Evolutionary conservation across 2,113 vertebrate genomes (phyloP), one percentile per base, ranked within the genome.

Genomic region (Pangasianodon hypophthalmus): DNA sequence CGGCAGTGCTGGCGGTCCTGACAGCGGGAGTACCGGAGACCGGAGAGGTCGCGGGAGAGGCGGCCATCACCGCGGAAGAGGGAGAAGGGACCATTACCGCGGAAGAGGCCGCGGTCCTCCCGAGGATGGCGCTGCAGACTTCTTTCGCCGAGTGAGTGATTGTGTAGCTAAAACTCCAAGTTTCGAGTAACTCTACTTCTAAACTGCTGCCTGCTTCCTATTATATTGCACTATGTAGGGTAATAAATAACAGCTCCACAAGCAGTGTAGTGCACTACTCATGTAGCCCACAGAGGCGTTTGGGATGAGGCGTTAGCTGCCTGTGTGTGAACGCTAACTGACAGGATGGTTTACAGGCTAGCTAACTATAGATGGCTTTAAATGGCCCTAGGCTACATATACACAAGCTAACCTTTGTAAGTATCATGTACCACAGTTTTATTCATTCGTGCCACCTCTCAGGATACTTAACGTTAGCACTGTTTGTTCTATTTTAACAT

Each of bases 31-130:
- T 16, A 77, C 60, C 19, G 88, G 92, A 52, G 95, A 94, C 9
- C 91, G 93, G 87, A 91, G 95, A 75, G 94, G 94, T 14, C 91
- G 95, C 88, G 95, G 95, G 44, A 92, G 96, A 91, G 95, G 95
- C 84, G 91, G 94, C 0, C 91, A 94, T 44, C 84, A 94, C 88
- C 94, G 95, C 1, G 93, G 95, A 81, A 92, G 95, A 29, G 93
- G 93, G 0, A 96, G 91, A 87, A 93, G 95, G 85, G 95, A 96
- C 79, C 92, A 95, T 90, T 71, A 95, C 88, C 94, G 95, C 0
- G 96, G 95, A 6, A 95, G 95, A 75, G 96, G 95, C 62, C 93
- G 94, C 10, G 92, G 91, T 46, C 81, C 26, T 7, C 83, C 32
- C 4, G 87, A 71, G 8, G 50, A 62, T 75, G 62, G 56, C 18